Evolutionary conservation across 2,888 invertebrate species (phyloP).

Genomic region (Rhyacophila evoluta): DNA sequence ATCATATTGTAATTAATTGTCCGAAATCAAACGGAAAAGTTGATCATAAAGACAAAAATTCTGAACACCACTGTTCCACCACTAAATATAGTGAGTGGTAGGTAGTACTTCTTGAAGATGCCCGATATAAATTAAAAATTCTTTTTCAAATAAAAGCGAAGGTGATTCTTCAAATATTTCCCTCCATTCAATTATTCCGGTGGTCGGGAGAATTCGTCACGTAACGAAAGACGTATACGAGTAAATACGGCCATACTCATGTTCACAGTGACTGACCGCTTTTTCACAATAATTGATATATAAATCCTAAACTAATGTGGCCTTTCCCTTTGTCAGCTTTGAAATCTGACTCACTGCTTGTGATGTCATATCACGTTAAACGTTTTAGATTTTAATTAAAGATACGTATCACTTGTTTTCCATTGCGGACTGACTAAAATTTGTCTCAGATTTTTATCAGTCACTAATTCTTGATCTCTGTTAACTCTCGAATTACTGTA

Average conservation of each 20-base stretch:
- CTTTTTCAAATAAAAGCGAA: conserved; percentile 22
- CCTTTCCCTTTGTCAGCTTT: neutral
- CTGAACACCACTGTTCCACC: too few relatives aligned
- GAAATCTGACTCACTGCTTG: neutral
- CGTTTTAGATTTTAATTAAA: neutral
- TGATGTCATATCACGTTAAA: conserved; percentile 21
- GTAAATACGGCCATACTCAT: conserved; percentile 1
- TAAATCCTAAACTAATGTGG: conserved; percentile 12
- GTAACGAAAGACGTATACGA: neutral
- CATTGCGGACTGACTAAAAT: neutral
- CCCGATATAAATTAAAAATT: conserved; percentile 24
- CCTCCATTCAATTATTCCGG: conserved; percentile 24
- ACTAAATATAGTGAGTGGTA: too few relatives aligned
- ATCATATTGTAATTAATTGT: too few relatives aligned
- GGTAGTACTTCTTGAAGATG: neutral
- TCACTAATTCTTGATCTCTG: neutral
- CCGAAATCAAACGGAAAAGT: too few relatives aligned
- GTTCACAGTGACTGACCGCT: conserved; percentile 22
- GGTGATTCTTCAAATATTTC: conserved; percentile 24
- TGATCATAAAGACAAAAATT: too few relatives aligned
- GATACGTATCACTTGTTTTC: conserved; percentile 12
- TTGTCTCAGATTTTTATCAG: neutral
- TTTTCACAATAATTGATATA: conserved; percentile 10
- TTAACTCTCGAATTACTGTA: too few relatives aligned
- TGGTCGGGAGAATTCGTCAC: neutral